Evolutionary conservation across 2,113 vertebrate species (phyloP).

Genomic region (Alouatta palliata): DNA sequence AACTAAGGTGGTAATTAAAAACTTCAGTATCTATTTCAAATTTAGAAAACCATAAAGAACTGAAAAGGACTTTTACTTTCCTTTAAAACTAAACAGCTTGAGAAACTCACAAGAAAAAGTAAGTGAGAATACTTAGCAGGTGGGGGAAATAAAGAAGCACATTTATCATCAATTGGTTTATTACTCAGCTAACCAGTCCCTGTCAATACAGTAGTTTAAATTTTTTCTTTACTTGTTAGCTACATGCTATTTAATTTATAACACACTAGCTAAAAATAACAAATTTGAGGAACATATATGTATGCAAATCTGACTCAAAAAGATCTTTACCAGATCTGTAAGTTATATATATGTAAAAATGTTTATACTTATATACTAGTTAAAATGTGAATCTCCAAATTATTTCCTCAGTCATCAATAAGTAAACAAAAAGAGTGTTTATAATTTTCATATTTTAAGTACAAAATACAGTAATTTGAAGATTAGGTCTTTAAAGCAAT

Average conservation of each 20-base stretch:
- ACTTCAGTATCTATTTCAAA: constrained; percentile 15
- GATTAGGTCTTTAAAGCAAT: background rate
- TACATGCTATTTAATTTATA: background rate
- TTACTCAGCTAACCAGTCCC: background rate
- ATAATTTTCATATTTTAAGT: constrained; percentile 22
- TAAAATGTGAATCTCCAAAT: background rate
- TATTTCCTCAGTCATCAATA: background rate
- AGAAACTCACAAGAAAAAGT: background rate
- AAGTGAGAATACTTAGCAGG: background rate
- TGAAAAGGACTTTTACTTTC: background rate
- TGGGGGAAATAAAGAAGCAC: background rate
- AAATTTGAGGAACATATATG: background rate
- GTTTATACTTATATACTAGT: background rate
- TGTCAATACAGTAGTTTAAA: background rate
- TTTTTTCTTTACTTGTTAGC: background rate
- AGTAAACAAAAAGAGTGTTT: background rate
- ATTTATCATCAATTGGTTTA: background rate
- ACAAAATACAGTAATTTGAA: constrained; percentile 45
- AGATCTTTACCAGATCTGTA: background rate
- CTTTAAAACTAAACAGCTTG: background rate
- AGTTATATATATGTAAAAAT: background rate
- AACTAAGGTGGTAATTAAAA: constrained; percentile 18
- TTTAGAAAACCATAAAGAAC: background rate
- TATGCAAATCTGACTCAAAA: background rate
- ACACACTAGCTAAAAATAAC: background rate